Percentiles rank a stretch among this genome's conserved stretches.
Conservation (phyloP, 2,888 invertebrate species). For the Ornithoptera alexandrae region DNA sequence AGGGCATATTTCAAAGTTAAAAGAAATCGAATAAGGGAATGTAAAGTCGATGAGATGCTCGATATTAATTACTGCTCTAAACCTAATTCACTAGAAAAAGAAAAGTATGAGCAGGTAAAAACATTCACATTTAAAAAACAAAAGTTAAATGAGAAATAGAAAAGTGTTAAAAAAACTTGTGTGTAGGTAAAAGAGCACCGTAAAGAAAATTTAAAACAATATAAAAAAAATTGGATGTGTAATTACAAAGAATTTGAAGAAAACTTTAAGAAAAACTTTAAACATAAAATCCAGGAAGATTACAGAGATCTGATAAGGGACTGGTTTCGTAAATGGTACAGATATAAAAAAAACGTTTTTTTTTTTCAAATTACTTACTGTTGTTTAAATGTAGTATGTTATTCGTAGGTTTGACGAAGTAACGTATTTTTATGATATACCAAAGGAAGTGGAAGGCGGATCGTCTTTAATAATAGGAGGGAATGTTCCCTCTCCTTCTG, state of each 20-base stretch:
- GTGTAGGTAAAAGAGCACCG: slow-evolving; percentile 24
- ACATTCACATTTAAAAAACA: neutral
- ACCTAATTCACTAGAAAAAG: slow-evolving; percentile 31
- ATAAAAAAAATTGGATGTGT: slow-evolving; percentile 43
- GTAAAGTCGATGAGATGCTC: slow-evolving; percentile 49
- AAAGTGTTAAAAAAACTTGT: neutral
- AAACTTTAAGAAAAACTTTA: slow-evolving; percentile 40
- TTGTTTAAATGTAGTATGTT: neutral
- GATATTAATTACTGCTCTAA: slow-evolving; percentile 43
- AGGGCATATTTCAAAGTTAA: slow-evolving; percentile 59
- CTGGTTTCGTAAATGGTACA: slow-evolving; percentile 64
- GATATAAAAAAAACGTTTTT: slow-evolving; percentile 12
- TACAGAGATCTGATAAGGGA: slow-evolving; percentile 52
- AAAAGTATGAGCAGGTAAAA: slow-evolving; percentile 44
- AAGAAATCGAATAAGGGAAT: slow-evolving; percentile 46
- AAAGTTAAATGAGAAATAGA: neutral
- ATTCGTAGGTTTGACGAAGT: slow-evolving; percentile 53
- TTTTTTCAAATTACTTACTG: slow-evolving; percentile 1
- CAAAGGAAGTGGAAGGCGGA: slow-evolving; percentile 49
- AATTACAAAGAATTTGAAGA: slow-evolving; percentile 42
- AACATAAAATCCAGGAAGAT: slow-evolving; percentile 48
- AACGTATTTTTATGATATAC: slow-evolving; percentile 56
- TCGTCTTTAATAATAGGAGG: slow-evolving; percentile 50
- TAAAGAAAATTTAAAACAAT: slow-evolving; percentile 33
- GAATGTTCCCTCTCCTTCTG: slow-evolving; percentile 50